phyloP scores from a whole-genome alignment of 2,888 invertebrate species.

The Acanthacorydalis orientalis region DNA sequence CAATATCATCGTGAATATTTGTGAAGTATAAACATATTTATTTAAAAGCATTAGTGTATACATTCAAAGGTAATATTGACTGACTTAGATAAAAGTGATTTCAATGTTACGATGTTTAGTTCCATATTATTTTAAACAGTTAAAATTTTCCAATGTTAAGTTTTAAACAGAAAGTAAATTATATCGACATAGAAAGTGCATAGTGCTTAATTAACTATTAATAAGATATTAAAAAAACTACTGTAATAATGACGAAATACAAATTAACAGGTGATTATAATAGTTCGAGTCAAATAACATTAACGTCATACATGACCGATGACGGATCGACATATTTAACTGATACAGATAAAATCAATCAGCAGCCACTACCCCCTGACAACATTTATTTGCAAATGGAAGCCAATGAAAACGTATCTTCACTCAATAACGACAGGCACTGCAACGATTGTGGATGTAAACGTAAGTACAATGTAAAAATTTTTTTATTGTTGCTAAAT shows the following conservation, averaged over 20 bases:
- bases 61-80: too few species aligned
- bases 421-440: slow-evolving; percentile 3
- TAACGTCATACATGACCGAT: slow-evolving; percentile 18
- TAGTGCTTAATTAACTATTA: not conserved
- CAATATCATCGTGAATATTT: too few species aligned
- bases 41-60: too few species aligned
- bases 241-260: slow-evolving; percentile 33
- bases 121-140: too few species aligned
- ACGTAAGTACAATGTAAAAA: slow-evolving; percentile 7
- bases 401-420: not conserved
- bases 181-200: not conserved
- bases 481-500: slow-evolving; percentile 5
- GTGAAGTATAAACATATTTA: too few species aligned
- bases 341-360: slow-evolving; percentile 6
- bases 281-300: slow-evolving; percentile 16
- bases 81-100: too few species aligned
- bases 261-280: slow-evolving; percentile 25
- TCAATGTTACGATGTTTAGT: too few species aligned
- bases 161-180: not conserved
- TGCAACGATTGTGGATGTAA: slow-evolving; percentile 9
- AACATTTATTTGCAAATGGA: slow-evolving; percentile 1
- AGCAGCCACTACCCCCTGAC: not conserved
- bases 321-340: slow-evolving; percentile 7
- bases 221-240: not conserved
- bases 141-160: too few species aligned